Evolutionary conservation across 2,888 invertebrate genomes (phyloP).

Genomic region (Drosophila dives): DNA sequence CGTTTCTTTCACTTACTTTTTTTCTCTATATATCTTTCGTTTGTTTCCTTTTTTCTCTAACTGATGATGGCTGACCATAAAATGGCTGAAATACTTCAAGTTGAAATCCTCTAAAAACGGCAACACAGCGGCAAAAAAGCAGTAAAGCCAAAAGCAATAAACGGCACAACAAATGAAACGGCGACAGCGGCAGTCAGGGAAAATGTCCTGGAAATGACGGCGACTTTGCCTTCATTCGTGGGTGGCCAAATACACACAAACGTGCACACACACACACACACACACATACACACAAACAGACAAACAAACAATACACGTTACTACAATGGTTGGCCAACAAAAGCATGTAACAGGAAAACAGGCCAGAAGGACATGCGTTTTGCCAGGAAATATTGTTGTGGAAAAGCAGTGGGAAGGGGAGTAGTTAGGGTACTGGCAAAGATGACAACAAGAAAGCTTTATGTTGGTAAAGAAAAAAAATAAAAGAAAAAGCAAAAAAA

Average conservation of each 20-base stretch:
- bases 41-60: slow-evolving; percentile 28
- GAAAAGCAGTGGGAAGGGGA: neutral
- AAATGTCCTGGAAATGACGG: slow-evolving; percentile 70
- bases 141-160: slow-evolving; percentile 62
- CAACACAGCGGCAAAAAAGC: slow-evolving; percentile 25
- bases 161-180: slow-evolving; percentile 66
- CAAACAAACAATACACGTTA: slow-evolving; percentile 52
- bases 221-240: slow-evolving; percentile 60
- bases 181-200: slow-evolving; percentile 39
- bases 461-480: slow-evolving; percentile 28
- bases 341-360: slow-evolving; percentile 61
- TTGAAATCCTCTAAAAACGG: slow-evolving; percentile 47
- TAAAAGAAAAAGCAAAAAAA: neutral
- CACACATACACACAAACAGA: slow-evolving; percentile 33
- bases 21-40: slow-evolving; percentile 1
- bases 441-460: slow-evolving; percentile 35
- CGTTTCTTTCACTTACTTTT: neutral
- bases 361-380: slow-evolving; percentile 59
- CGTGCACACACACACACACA: slow-evolving; percentile 8
- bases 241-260: slow-evolving; percentile 41
- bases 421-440: slow-evolving; percentile 1
- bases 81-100: slow-evolving; percentile 75
- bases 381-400: slow-evolving; percentile 32
- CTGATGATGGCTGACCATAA: slow-evolving; percentile 70
- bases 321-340: slow-evolving; percentile 59